Base-by-base conservation (phyloP, 2,113 vertebrate species). In the Nibea albiflora region DNA sequence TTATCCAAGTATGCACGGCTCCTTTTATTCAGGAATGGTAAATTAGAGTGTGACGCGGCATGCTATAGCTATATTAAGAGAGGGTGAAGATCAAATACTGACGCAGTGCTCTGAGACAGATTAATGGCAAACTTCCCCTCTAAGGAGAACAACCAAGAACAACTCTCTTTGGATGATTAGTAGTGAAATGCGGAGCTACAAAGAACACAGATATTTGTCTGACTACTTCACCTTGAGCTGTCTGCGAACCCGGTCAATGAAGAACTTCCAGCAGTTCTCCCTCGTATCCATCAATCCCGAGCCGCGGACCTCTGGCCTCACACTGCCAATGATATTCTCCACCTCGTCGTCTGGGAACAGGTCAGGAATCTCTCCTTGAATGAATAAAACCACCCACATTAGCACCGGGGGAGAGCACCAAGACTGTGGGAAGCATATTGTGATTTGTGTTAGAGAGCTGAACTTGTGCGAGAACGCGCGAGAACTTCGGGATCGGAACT, bases 221-320 rank as follows among this genome's bases (percentile, higher is more conserved):
- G 63, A 47, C 17, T 49, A 10, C 1, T 88, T 91, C 93, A 99
- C 98, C 97, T 99, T 99, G 74, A 99, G 95, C 68, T 95, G 97
- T 22, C 93, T 90, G 31, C 93, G 95, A 82, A 99, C 95, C 0
- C 96, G 94, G 57, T 97, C 96, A 66, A 97, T 97, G 87, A 99
- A 99, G 94, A 98, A 98, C 83, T 95, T 97, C 98, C 98, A 99
- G 93, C 98, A 99, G 67, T 95, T 96, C 49, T 99, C 97, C 81
- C 95, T 95, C 53, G 94, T 96, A 83, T 98, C 97, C 86, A 96
- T 31, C 72, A 98, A 85, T 44, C 97, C 98, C 24, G 68, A 94
- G 79, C 83, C 90, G 67, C 95, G 96, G 78, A 98, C 97, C 90
- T 97, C 97, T 67, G 93, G 96, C 88, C 95, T 96, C 90, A 99